A percentile compares a stretch with the other conserved stretches of the same genome.
Conservation (phyloP, 2,113 vertebrate genomes). For the Heterotis niloticus region DNA sequence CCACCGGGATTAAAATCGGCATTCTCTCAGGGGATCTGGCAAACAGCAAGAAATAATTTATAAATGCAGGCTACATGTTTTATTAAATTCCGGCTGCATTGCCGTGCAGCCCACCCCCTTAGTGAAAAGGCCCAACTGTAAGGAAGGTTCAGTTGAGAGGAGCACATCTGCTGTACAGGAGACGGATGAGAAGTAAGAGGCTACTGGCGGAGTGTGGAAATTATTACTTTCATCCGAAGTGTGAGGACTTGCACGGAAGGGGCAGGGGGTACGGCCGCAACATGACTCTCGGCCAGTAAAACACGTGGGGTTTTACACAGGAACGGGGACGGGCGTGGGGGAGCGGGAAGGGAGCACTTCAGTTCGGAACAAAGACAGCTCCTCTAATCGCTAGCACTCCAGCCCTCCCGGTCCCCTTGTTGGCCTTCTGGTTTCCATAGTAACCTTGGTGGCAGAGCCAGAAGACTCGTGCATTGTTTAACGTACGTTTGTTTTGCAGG, state of each 20-base stretch:
- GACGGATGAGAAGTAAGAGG: neutral
- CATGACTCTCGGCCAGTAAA: neutral
- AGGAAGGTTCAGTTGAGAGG: slow-evolving; percentile 8
- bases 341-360: neutral
- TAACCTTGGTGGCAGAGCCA: neutral
- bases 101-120: neutral
- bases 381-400: neutral
- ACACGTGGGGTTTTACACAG: no score
- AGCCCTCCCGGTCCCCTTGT: neutral
- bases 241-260: no score
- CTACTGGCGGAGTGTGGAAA: no score
- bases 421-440: slow-evolving; percentile 5
- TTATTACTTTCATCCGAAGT: no score
- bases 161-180: neutral
- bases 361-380: slow-evolving; percentile 1
- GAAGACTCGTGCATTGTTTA: neutral
- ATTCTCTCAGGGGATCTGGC: no score
- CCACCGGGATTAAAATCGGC: no score
- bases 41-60: no score
- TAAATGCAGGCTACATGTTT: no score
- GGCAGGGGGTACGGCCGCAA: no score
- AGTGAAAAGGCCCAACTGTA: neutral
- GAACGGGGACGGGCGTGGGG: neutral
- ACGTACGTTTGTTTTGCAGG: neutral
- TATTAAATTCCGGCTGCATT: no score